Percentiles rank a stretch among this genome's conserved stretches.
Evolutionary conservation across 2,113 vertebrate species (phyloP).

Genomic region (Pelecanus crispus): DNA sequence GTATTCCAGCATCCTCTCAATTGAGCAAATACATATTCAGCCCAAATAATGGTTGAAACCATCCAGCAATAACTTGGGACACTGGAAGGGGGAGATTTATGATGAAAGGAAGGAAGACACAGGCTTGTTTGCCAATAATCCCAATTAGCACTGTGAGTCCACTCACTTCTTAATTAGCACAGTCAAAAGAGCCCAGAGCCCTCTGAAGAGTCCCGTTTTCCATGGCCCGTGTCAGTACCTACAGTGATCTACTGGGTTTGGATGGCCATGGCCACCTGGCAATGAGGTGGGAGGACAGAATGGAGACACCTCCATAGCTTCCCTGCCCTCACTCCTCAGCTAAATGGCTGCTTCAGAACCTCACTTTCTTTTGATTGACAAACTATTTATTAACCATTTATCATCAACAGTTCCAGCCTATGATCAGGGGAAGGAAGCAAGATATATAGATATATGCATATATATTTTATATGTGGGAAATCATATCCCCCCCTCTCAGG

Average conservation of each 20-base stretch:
- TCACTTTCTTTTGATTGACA: neutral
- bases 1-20: neutral
- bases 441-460: neutral
- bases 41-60: neutral
- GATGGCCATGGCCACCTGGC: neutral
- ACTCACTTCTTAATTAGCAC: neutral
- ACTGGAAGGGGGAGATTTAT: neutral
- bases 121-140: neutral
- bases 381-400: neutral
- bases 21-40: neutral
- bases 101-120: neutral
- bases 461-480: conserved; percentile 21
- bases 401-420: neutral
- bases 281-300: neutral
- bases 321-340: neutral
- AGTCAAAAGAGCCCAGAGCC: neutral
- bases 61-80: neutral
- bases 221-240: rapidly evolving
- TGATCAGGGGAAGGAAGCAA: neutral
- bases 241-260: neutral
- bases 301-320: neutral
- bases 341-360: neutral
- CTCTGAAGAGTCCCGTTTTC: neutral
- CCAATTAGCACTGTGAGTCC: neutral
- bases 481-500: neutral